These are phyloP conservation scores for Colinus virginianus DNA, from an alignment of 2,113 vertebrate genomes.

Conservation along the genomic window DNA sequence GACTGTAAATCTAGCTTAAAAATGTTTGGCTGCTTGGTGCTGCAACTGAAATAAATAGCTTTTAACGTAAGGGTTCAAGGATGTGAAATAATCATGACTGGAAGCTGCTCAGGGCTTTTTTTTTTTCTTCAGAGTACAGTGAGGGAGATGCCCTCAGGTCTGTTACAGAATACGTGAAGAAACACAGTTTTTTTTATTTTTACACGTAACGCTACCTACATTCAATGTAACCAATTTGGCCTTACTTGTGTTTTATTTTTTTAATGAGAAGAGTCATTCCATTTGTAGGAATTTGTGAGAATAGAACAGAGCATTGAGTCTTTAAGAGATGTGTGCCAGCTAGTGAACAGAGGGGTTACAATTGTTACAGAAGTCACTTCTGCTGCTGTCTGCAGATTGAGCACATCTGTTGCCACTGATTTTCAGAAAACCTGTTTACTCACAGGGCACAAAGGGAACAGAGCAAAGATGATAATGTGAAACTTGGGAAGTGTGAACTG, in stretches of 20 bases:
- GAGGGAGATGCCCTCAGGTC: not conserved
- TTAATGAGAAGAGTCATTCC: not conserved
- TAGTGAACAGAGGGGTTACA: not conserved
- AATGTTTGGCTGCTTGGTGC: not conserved
- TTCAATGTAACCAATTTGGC: not conserved
- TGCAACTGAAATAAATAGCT: not conserved
- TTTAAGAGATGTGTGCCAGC: not conserved
- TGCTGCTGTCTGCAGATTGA: not conserved
- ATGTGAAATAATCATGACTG: not conserved
- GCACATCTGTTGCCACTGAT: not conserved
- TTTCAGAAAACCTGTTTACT: slow-evolving; percentile 3
- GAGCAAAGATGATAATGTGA: not conserved
- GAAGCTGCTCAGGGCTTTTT: not conserved
- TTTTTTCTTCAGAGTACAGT: not conserved
- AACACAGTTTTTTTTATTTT: not conserved
- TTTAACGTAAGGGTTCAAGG: not conserved
- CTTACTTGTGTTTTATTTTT: not conserved
- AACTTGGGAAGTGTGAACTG: not conserved
- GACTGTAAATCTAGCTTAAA: slow-evolving; percentile 20
- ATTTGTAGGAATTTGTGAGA: not conserved
- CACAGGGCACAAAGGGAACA: not conserved
- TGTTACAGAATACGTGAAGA: rapidly evolving
- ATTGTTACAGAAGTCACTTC: not conserved
- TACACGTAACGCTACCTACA: not conserved
- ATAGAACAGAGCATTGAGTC: not conserved